Evolutionary conservation across 92 coral and sea anemone species (phyloP).

Genomic region (Isaurus tuberculatus): DNA sequence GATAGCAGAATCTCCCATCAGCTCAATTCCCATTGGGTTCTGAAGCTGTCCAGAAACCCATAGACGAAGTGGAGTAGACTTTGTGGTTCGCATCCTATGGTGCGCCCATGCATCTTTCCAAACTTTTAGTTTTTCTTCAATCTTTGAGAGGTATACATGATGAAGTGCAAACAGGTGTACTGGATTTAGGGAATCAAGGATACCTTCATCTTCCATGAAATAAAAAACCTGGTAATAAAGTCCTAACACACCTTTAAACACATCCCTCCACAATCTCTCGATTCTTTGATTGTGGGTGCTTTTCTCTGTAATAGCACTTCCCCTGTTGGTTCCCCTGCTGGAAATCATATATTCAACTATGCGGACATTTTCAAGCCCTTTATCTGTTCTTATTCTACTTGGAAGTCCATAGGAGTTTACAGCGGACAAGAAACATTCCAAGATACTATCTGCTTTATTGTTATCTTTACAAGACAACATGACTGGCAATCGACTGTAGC

Average conservation of each 20-base stretch:
- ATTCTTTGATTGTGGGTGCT: constrained; percentile 80
- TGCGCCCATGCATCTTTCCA: constrained; percentile 81
- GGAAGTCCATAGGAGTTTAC: constrained; percentile 53
- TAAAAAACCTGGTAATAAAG: constrained; percentile 74
- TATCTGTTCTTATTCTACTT: constrained; percentile 77
- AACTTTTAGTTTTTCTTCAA: constrained; percentile 66
- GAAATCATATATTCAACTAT: constrained; percentile 81
- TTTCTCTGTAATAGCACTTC: constrained; percentile 80
- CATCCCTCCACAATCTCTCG: constrained; percentile 81
- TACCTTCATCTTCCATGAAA: constrained; percentile 79
- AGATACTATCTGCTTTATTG: constrained; percentile 59
- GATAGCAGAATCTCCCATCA: constrained; percentile 50
- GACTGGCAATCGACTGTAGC: constrained; percentile 66
- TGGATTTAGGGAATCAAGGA: constrained; percentile 71
- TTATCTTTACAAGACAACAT: constrained; percentile 65
- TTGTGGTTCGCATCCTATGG: constrained; percentile 81
- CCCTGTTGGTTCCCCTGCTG: constrained; percentile 72
- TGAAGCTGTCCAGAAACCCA: constrained; percentile 82
- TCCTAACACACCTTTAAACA: constrained; percentile 73
- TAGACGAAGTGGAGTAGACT: constrained; percentile 66
- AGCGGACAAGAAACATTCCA: constrained; percentile 49
- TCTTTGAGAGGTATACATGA: constrained; percentile 61
- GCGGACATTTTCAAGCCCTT: constrained; percentile 75
- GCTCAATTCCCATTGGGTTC: constrained; percentile 68
- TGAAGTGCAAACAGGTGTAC: constrained; percentile 73